A percentile compares a stretch with the other conserved stretches of the same genome.
These are phyloP conservation scores for Cartodere bifasciata DNA, from an alignment of 2,888 invertebrate species.

Conservation along the genomic window DNA sequence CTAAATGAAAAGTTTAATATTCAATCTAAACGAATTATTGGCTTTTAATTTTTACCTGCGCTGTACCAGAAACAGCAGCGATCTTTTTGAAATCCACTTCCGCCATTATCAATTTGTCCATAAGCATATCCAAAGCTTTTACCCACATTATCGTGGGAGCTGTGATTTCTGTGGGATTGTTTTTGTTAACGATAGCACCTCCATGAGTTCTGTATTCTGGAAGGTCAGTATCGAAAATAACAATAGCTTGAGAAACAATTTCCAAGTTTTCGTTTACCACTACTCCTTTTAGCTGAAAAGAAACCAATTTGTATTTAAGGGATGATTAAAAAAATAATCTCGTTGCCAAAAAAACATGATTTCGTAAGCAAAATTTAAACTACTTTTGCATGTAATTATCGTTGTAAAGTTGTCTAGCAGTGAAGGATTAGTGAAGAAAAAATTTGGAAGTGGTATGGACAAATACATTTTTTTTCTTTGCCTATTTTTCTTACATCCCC, in stretches of 20 bases:
- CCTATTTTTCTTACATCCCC: no score
- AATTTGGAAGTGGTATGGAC: no score
- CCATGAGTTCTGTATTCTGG: conserved; percentile 77
- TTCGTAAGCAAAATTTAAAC: no score
- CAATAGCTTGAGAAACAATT: conserved; percentile 64
- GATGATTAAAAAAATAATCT: no score
- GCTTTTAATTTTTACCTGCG: conserved; percentile 51
- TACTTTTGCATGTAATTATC: no score
- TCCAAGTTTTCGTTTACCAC: conserved; percentile 62
- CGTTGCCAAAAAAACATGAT: no score
- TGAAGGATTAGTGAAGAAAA: no score
- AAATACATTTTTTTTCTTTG: no score
- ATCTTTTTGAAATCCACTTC: conserved; percentile 76
- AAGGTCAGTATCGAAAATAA: conserved; percentile 83
- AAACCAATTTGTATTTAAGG: no score
- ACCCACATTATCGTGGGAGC: conserved; percentile 91
- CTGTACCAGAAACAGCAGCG: conserved; percentile 79
- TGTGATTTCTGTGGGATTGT: conserved; percentile 44
- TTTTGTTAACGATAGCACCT: conserved; percentile 43
- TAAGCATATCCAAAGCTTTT: conserved; percentile 82
- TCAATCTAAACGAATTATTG: conserved; percentile 1
- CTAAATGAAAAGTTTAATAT: conserved; percentile 45
- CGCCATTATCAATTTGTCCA: conserved; percentile 69
- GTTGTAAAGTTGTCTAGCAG: no score
- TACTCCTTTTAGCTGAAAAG: conserved; percentile 83